phyloP scores from a whole-genome alignment of 2,888 invertebrate genomes.

The Drosophila atripex region DNA sequence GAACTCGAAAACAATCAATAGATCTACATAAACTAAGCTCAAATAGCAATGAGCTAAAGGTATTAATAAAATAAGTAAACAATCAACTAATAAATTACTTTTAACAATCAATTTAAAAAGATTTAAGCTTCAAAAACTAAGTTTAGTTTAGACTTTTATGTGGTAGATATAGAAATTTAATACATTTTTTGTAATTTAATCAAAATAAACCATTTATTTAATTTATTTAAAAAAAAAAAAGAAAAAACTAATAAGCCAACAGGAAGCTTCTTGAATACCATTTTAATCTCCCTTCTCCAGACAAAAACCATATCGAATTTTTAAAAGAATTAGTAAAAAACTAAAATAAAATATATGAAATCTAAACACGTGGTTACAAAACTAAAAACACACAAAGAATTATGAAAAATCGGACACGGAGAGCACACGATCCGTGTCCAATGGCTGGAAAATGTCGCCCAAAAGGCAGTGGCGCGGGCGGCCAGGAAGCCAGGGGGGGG shows the following conservation, averaged over 20 bases:
- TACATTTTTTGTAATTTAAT: no score
- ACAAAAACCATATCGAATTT: neutral
- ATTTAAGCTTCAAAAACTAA: no score
- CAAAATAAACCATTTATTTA: neutral
- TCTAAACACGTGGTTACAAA: neutral
- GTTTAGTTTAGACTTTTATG: no score
- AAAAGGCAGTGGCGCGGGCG: constrained; percentile 1
- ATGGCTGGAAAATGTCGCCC: constrained; percentile 22
- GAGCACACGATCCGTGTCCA: constrained; percentile 13
- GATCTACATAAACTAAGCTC: no score
- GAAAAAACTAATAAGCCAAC: neutral
- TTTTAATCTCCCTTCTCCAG: neutral
- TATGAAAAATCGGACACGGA: constrained; percentile 14
- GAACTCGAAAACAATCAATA: neutral
- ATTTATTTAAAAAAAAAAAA: neutral
- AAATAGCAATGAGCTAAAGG: no score
- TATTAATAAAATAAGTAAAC: no score
- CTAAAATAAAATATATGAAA: neutral
- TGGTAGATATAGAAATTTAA: no score
- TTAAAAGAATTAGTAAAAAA: neutral
- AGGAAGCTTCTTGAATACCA: neutral
- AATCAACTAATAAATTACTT: no score
- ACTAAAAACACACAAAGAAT: constrained; percentile 4
- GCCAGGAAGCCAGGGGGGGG: neutral
- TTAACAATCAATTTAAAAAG: no score